Base-by-base conservation (phyloP, 2,113 vertebrate species). In the Dendrocopos noguchii region DNA sequence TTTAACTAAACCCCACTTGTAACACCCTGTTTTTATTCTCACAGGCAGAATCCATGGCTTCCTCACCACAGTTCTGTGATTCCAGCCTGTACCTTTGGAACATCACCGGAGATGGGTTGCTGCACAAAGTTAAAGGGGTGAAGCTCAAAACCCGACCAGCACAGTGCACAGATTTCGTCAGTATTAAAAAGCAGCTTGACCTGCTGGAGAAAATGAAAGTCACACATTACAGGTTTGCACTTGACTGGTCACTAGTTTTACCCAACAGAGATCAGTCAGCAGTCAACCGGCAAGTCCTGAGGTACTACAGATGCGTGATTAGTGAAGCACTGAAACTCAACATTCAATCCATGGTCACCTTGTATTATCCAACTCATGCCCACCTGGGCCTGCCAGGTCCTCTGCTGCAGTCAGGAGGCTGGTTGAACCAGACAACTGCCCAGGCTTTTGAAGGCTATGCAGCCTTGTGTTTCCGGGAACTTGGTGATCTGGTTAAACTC, bases 81-180 rank as follows among this genome's bases (percentile, higher is more conserved):
- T 97, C 98, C 42, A 98, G 97, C 67, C 84, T 99, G 83, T 99
- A 99, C 63, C 97, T 98, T 81, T 99, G 99, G 99, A 99, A 99
- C 12, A 8, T 98, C 88, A 98, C 98, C 0, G 99, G 99, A 64
- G 98, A 99, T 3, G 97, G 98, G 28, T 93, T 97, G 18, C 90
- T 99, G 80, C 97, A 84, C 66, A 98, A 80, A 28, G 97, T 99
- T 57, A 90, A 97, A 53, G 99, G 99, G 5, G 97, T 98, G 81
- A 97, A 85, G 86, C 95, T 99, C 34, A 98, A 95, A 94, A 98
- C 98, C 5, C 97, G 98, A n/a, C 96, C 89, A 5, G 92, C 98
- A 25, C 99, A 99, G 68, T 99, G 99, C 95, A 98, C 98, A 0
- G 99, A 99, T 84, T 99, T 98, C 86, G 96, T 98, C 88, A 98